A percentile compares a stretch with the other conserved stretches of the same genome.
Conservation (phyloP, 2,888 invertebrate species). For the Andrena camellia region DNA sequence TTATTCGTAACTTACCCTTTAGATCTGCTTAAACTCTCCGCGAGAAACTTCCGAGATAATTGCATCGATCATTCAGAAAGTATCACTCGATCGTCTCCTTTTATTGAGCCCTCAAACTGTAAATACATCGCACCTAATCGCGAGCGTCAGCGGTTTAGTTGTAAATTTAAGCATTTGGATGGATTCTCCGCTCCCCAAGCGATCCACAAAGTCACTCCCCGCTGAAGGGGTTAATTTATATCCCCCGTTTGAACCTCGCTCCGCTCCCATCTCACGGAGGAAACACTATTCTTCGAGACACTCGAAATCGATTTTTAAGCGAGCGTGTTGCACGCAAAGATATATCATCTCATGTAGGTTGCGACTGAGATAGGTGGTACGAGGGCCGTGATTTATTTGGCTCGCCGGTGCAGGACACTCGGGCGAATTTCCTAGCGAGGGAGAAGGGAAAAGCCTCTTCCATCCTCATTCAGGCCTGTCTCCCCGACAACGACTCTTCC, state of each 20-base stretch:
- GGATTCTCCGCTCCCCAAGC: not conserved
- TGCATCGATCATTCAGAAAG: too few relatives aligned
- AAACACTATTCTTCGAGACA: constrained; percentile 23
- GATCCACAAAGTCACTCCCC: not conserved
- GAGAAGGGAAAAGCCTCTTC: constrained; percentile 17
- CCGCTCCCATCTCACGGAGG: not conserved
- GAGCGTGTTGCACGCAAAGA: constrained; percentile 25
- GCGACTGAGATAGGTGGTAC: constrained; percentile 54
- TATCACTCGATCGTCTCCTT: too few relatives aligned
- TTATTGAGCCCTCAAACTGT: too few relatives aligned
- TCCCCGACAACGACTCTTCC: constrained; percentile 32
- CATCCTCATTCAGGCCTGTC: constrained; percentile 40
- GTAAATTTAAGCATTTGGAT: not conserved
- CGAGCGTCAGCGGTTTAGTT: not conserved
- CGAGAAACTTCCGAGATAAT: too few relatives aligned
- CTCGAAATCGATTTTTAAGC: constrained; percentile 55
- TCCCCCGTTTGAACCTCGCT: not conserved
- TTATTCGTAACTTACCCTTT: not conserved
- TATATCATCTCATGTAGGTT: constrained; percentile 55
- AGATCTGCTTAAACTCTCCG: too few relatives aligned
- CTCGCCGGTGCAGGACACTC: constrained; percentile 57
- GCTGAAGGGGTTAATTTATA: constrained; percentile 1
- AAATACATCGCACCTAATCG: not conserved
- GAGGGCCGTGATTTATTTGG: constrained; percentile 64
- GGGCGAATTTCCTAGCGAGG: constrained; percentile 58